These are phyloP conservation scores for Bugula neritina DNA, from an alignment of 2,888 invertebrate genomes.

Conservation along the genomic window DNA sequence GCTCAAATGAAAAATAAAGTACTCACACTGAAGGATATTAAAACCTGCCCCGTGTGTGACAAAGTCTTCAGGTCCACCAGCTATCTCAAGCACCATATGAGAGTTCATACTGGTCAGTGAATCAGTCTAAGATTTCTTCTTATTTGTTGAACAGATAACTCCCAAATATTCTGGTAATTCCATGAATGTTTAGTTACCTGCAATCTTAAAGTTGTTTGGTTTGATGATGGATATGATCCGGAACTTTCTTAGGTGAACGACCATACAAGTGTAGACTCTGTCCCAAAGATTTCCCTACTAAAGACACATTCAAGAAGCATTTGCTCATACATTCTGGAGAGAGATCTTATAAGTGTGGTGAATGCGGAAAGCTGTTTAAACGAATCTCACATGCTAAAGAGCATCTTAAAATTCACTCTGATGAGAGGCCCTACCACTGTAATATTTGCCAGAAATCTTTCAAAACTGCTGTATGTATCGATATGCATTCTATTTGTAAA, in stretches of 20 bases:
- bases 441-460: slow-evolving; percentile 44
- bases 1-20: slow-evolving; percentile 19
- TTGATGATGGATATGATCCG: too few species aligned
- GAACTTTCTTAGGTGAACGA: slow-evolving; percentile 40
- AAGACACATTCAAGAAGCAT: slow-evolving; percentile 46
- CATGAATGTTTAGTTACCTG: not conserved
- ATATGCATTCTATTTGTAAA: too few species aligned
- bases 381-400: slow-evolving; percentile 48
- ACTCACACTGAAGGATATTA: slow-evolving; percentile 15
- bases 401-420: slow-evolving; percentile 46
- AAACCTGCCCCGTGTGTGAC: slow-evolving; percentile 42
- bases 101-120: slow-evolving; percentile 41
- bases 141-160: too few species aligned
- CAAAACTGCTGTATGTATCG: slow-evolving; percentile 44
- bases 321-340: slow-evolving; percentile 43
- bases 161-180: too few species aligned
- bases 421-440: slow-evolving; percentile 44
- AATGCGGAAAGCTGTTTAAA: slow-evolving; percentile 51
- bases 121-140: too few species aligned
- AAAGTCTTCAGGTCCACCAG: slow-evolving; percentile 40
- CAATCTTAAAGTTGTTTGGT: not conserved
- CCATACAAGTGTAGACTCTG: slow-evolving; percentile 44
- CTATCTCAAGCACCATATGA: slow-evolving; percentile 46
- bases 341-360: slow-evolving; percentile 48
- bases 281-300: slow-evolving; percentile 43